Evolutionary conservation across 2,888 invertebrate species (phyloP).

Genomic region (Ganaspis brasiliensis): DNA sequence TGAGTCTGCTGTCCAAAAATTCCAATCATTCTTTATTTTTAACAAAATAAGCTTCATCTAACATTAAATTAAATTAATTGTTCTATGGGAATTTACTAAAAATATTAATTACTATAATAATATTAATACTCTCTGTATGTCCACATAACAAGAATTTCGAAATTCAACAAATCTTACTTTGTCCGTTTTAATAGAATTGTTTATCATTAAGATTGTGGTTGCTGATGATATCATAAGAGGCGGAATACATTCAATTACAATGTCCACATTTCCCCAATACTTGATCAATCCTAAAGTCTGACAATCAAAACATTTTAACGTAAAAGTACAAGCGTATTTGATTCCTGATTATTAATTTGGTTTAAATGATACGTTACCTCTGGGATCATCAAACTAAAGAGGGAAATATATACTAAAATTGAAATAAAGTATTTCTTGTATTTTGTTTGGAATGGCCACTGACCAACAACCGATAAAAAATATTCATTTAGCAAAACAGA

Average conservation of each 20-base stretch:
- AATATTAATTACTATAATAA: neutral
- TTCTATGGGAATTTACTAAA: neutral
- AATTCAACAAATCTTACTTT: no score
- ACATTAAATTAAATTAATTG: neutral
- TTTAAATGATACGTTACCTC: conserved; percentile 1
- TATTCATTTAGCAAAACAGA: neutral
- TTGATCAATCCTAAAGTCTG: no score
- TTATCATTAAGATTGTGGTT: no score
- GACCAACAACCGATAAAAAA: neutral
- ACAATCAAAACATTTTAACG: no score
- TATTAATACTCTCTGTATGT: no score
- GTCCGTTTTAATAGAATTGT: no score
- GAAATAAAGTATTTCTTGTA: neutral
- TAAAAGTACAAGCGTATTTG: no score
- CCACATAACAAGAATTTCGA: no score
- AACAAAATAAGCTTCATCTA: neutral
- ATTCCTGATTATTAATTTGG: neutral
- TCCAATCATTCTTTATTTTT: conserved; percentile 1
- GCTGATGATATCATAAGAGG: no score
- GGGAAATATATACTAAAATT: neutral
- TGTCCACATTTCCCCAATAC: no score
- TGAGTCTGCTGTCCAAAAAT: neutral
- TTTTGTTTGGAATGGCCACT: conserved; percentile 13
- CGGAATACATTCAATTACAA: no score
- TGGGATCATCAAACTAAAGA: neutral